Base-by-base conservation (phyloP, 2,888 invertebrate species). In the Embidobia sp. region DNA sequence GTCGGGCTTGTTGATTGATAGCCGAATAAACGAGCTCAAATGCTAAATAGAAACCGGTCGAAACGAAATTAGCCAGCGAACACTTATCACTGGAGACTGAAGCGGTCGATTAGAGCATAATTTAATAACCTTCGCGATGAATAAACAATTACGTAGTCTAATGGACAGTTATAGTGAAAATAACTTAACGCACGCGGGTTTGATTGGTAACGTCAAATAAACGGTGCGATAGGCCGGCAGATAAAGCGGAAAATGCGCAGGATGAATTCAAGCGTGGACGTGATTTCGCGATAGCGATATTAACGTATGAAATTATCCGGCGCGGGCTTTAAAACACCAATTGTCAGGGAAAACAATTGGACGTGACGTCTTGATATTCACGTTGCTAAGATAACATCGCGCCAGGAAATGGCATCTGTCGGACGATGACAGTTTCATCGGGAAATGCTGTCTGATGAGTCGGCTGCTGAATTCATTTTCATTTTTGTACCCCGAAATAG, bases 201-300 rank as follows among this genome's bases (percentile, higher is more conserved):
- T 42, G 31, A 51, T 64, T 18, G 22, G 15, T 26, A 48, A 57
- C 18, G 46, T 67, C 48, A 57, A 57, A 57, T 37, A 40, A 57
- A 29, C 19, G 27, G 8, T n/a, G 27, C 29, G 67, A 48, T 57
- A 31, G 49, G 11, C 22, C 31, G 22, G 51, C 51, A 51, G 16
- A 48, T n/a, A n/a, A n/a, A n/a, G n/a, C 35, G 44, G 53, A 53
- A 66, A 66, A 35, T 44, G 31, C 10, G 31, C 51, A 16, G 18
- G 37, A 69, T 59, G 51, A 44, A 69, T 51, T 59, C 40, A 59
- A 69, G 51, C 59, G 59, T 59, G 49, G 49, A 59, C 51, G 7
- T 44, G 51, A 59, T 59, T 59, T 49, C 16, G 3, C 6, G 57
- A 51, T 59, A 59, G 40, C 10, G 22, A 35, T 26, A 42, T 42